Base-by-base conservation (phyloP, 1,140 invertebrate genomes). In the Nilaparvata lugens region DNA sequence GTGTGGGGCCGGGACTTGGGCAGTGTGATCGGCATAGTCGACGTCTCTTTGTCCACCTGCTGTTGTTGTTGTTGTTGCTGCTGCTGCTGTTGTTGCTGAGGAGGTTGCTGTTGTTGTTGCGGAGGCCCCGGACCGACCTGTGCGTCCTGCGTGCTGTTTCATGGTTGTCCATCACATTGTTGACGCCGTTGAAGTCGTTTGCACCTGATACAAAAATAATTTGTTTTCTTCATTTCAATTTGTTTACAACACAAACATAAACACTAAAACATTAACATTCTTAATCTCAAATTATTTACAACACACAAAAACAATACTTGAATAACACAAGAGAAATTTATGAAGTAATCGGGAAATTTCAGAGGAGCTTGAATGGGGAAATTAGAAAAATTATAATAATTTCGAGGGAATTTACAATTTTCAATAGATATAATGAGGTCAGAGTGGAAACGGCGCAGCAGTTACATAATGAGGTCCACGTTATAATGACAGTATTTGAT, bases 1-100 rank as follows among this genome's bases (percentile, higher is more conserved):
- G 83, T 84, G 68, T 88, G 90, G 0, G 88, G 88, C 38, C 87
- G 73, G 70, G 89, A 86, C 69, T 89, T 89, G 0, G 64, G 59
- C 0, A 60, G 35, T 11, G 14, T 16, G 9, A 55, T 28, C 2
- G 19, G 24, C 28, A 40, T 51, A 40, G 28, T 53, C 21, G 43
- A 18, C 35, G 43, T 60, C 25, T 54, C 31, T 9, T 19, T 23
- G 14, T 23, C 35, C 4, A 28, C 23, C 31, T 38, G 52, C 14
- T 55, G 40, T 18, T 42, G 48, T 13, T 42, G 28, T 45, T 52
- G 7, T 43, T 57, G n/a, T 35, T 53, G 23, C 42, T 2, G 31
- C 42, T 13, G 59, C 53, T 54, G 45, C 38, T 53, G 52, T 2
- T 6, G 31, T 1, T 2, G 31, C 9, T 35, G 31, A 11, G 7